Conservation (phyloP, 1,140 invertebrate genomes). For the Drosophila erecta region DNA sequence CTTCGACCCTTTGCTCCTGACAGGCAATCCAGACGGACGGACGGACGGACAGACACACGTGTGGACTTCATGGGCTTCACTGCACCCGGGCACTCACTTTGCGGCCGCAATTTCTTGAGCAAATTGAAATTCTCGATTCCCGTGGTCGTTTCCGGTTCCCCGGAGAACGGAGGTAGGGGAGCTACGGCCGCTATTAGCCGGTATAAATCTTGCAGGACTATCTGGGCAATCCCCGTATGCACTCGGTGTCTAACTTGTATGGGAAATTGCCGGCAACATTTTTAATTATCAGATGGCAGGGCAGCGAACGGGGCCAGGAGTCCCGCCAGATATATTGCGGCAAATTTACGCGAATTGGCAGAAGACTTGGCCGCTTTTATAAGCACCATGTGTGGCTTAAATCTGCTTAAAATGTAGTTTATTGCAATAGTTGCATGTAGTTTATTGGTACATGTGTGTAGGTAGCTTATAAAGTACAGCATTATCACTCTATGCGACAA, state of each 20-base stretch:
- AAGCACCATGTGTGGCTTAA: background rate
- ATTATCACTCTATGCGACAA: no score
- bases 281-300: slow-evolving; percentile 66
- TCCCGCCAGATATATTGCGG: slow-evolving; percentile 32
- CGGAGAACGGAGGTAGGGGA: background rate
- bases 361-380: background rate
- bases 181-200: slow-evolving; percentile 23
- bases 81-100: slow-evolving; percentile 12
- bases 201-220: slow-evolving; percentile 44
- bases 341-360: slow-evolving; percentile 45
- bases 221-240: slow-evolving; percentile 5
- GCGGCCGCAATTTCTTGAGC: slow-evolving; percentile 51
- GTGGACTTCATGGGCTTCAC: slow-evolving; percentile 11
- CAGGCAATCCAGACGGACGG: slow-evolving; percentile 34
- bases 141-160: slow-evolving; percentile 20
- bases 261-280: slow-evolving; percentile 61
- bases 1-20: slow-evolving; percentile 31
- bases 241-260: slow-evolving; percentile 26
- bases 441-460: no score
- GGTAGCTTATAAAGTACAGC: no score
- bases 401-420: background rate
- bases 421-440: background rate
- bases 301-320: background rate
- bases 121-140: slow-evolving; percentile 69
- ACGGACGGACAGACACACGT: slow-evolving; percentile 7